phyloP scores from a whole-genome alignment of 2,113 vertebrate species.

The Hypomesus transpacificus region DNA sequence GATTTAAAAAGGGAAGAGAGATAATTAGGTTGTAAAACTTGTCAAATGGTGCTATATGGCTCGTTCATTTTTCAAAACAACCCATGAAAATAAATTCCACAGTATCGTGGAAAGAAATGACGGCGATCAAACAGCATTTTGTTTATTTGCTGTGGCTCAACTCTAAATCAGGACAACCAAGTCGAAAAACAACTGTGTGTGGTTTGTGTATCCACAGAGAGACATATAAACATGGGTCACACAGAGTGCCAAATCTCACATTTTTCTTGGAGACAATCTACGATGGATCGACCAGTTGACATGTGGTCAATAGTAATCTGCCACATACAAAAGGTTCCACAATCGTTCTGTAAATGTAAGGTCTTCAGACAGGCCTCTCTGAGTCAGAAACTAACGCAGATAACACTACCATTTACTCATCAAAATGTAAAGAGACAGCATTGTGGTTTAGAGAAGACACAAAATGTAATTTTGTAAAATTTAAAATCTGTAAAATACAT shows the following conservation, averaged over 20 bases:
- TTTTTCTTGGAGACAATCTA: slow-evolving; percentile 18
- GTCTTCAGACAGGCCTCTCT: not conserved
- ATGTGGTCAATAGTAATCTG: slow-evolving; percentile 47
- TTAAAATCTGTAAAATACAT: slow-evolving; percentile 9
- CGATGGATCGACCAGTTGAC: slow-evolving; percentile 40
- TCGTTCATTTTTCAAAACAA: not conserved
- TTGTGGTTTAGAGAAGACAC: not conserved
- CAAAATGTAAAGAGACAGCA: not conserved
- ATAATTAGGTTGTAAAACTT: not conserved
- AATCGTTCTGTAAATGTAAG: slow-evolving; percentile 20
- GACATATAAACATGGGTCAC: slow-evolving; percentile 10
- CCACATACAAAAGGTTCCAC: slow-evolving; percentile 26
- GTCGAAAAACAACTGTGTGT: not conserved
- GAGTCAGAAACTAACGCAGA: not conserved
- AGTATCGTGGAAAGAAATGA: not conserved
- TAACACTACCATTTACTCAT: not conserved
- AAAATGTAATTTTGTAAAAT: not conserved
- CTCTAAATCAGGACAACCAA: slow-evolving; percentile 34
- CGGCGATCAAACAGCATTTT: not conserved
- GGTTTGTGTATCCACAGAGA: not conserved
- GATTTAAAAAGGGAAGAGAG: not conserved
- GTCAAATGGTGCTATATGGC: not conserved
- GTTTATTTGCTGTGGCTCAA: not conserved
- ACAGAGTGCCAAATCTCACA: slow-evolving; percentile 10
- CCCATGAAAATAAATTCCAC: not conserved